Conservation (phyloP, 2,888 invertebrate genomes). For the Cryptocheilus praepositus region DNA sequence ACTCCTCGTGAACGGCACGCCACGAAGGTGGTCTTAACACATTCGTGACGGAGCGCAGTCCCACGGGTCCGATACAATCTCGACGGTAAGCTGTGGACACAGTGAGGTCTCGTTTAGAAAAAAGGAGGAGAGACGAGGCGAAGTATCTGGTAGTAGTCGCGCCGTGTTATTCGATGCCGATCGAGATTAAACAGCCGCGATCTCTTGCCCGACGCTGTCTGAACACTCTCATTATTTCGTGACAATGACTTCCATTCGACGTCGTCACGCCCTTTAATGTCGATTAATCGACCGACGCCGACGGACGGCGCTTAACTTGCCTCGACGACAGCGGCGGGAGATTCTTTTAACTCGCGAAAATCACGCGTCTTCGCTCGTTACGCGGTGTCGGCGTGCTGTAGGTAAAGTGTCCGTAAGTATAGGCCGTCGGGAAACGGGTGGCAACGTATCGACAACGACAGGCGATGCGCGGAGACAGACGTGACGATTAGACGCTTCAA, state of each 20-base stretch:
- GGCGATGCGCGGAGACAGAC: no score
- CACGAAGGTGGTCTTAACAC: slow-evolving; percentile 12
- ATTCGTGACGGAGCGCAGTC: not conserved
- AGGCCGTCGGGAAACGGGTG: no score
- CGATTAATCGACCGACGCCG: slow-evolving; percentile 38
- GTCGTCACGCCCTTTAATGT: slow-evolving; percentile 38
- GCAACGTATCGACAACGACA: no score
- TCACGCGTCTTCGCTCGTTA: slow-evolving; percentile 3
- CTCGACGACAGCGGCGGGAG: no score
- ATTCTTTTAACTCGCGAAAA: slow-evolving; percentile 1
- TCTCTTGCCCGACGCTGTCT: slow-evolving; percentile 32
- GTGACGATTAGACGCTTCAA: no score
- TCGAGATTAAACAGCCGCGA: no score
- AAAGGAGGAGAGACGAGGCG: slow-evolving; percentile 24
- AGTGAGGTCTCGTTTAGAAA: slow-evolving; percentile 24
- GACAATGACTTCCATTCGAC: slow-evolving; percentile 31
- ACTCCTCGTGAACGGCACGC: slow-evolving; percentile 12
- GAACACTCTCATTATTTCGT: slow-evolving; percentile 50
- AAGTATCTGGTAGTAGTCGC: no score
- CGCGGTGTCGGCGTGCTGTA: no score
- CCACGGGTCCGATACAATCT: slow-evolving; percentile 33
- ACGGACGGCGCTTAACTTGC: no score
- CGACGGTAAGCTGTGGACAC: slow-evolving; percentile 26
- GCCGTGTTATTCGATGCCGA: no score
- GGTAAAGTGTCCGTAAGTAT: no score